A percentile compares a stretch with the other conserved stretches of the same genome.
phyloP scores from a whole-genome alignment of 2,888 invertebrate species.

The Callosobruchus maculatus region DNA sequence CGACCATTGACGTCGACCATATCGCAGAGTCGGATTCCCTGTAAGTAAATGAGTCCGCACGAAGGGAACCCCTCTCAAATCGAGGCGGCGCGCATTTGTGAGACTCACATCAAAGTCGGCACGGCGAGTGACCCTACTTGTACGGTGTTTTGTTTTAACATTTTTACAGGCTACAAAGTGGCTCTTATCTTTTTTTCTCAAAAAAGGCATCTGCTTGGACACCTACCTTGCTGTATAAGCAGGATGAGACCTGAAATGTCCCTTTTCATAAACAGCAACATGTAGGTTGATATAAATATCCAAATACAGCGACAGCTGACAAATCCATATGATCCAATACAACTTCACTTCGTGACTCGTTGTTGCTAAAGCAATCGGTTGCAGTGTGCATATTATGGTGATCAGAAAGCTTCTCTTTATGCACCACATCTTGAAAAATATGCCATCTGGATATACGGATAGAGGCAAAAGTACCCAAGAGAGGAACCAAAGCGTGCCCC shows the following conservation, averaged over 20 bases:
- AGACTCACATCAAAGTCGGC: too few relatives aligned
- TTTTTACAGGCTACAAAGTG: too few relatives aligned
- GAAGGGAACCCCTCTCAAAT: too few relatives aligned
- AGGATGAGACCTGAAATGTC: conserved; percentile 15
- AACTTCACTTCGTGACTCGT: conserved; percentile 9
- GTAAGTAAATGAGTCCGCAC: too few relatives aligned
- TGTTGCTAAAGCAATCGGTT: conserved; percentile 7
- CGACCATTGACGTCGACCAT: too few relatives aligned
- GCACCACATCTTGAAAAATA: conserved; percentile 33
- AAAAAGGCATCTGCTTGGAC: too few relatives aligned
- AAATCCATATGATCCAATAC: conserved; percentile 14
- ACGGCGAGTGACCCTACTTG: too few relatives aligned
- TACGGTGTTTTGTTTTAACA: too few relatives aligned
- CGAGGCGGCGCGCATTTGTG: too few relatives aligned
- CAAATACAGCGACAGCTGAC: conserved; percentile 15
- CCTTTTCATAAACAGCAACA: conserved; percentile 13
- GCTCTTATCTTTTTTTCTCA: too few relatives aligned
- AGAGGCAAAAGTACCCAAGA: conserved; percentile 33
- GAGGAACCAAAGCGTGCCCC: conserved; percentile 28
- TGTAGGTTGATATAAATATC: conserved; percentile 20
- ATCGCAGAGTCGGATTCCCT: too few relatives aligned
- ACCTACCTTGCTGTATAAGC: conserved; percentile 19
- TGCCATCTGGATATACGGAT: conserved; percentile 33
- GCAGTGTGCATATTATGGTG: conserved; percentile 2
- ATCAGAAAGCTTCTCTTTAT: conserved; percentile 13